Base-by-base conservation (phyloP, 92 coral and sea anemone species). In the Epizoanthus scotinus region DNA sequence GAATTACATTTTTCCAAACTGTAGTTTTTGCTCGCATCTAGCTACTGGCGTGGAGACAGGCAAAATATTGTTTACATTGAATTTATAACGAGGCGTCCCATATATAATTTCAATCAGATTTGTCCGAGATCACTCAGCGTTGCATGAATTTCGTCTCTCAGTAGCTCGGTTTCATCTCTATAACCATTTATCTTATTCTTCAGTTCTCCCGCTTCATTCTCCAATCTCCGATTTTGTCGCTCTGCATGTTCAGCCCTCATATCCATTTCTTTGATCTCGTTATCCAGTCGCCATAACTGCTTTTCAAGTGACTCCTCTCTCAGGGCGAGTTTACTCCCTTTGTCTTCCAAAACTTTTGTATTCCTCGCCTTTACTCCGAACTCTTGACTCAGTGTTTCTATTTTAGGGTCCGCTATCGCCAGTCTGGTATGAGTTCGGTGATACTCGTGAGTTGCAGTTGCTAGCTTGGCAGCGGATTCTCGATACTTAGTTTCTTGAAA, bases 241-340 rank as follows among this genome's bases (percentile, higher is more conserved):
- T 92, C 94, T 6, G 86, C 90, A 15, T 85, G 77, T 62, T 92
- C 97, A 52, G 71, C 88, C 28, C 91, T 67, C 83, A 92, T 87
- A 73, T 87, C 85, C 73, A 73, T 71, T 34, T 82, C 86, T 6
- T 87, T 67, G 19, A 86, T 73, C 2, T 69, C 12, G 2, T 87
- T 79, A 49, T 82, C 85, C 53, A 92, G 60, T 44, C 69, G 59
- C 18, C 92, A 84, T 9, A 84, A 60, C 15, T 81, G 64, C 4
- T 83, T 82, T 21, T 78, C 86, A 38, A 64, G 84, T 4, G 86
- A 87, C 6, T 92, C 94, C 42, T 90, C 97, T 26, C 91, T 86
- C 62, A 90, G 90, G 15, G 92, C 78, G 7, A 86, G 86, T 70
- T 86, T 92, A 66, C 90, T 94, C 42, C 87, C 97, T n/a, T 84